A percentile compares a stretch with the other conserved stretches of the same genome.
These are phyloP conservation scores for Platerodrilus igneus DNA, from an alignment of 2,888 invertebrate genomes.

Conservation along the genomic window DNA sequence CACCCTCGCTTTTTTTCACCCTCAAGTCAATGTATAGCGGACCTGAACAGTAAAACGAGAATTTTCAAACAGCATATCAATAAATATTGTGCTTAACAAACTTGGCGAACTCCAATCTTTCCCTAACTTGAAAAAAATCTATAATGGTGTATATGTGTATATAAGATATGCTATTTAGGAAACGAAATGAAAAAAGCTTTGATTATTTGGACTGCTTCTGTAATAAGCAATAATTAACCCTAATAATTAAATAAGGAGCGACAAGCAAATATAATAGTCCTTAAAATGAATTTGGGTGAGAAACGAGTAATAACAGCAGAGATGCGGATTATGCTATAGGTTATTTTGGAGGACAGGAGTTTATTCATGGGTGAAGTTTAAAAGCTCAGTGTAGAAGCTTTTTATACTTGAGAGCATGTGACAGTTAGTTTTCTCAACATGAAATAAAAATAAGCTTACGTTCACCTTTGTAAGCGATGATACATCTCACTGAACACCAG, in stretches of 20 bases:
- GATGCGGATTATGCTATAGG: slow-evolving; percentile 38
- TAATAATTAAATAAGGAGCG: too few relatives aligned
- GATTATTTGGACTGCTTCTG: slow-evolving; percentile 30
- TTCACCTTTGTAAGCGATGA: too few relatives aligned
- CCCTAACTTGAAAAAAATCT: slow-evolving; percentile 49
- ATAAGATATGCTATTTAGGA: slow-evolving; percentile 50
- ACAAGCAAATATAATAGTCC: too few relatives aligned
- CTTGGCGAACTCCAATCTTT: slow-evolving; percentile 42
- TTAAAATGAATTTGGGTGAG: not conserved
- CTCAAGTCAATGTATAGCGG: slow-evolving; percentile 45
- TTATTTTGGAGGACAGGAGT: slow-evolving; percentile 42
- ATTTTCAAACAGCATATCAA: slow-evolving; percentile 33
- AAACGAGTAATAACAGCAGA: too few relatives aligned
- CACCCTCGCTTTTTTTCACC: slow-evolving; percentile 50
- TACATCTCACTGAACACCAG: too few relatives aligned
- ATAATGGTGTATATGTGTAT: slow-evolving; percentile 50
- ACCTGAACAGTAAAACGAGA: slow-evolving; percentile 33
- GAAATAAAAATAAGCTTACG: too few relatives aligned
- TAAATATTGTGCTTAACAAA: slow-evolving; percentile 34
- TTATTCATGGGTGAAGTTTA: slow-evolving; percentile 45
- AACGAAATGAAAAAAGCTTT: slow-evolving; percentile 48
- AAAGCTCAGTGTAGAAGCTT: slow-evolving; percentile 42
- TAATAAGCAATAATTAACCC: too few relatives aligned
- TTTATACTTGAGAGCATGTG: slow-evolving; percentile 43
- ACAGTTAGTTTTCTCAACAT: too few relatives aligned